phyloP scores from a whole-genome alignment of 2,113 vertebrate species.

The Capreolus pygargus region DNA sequence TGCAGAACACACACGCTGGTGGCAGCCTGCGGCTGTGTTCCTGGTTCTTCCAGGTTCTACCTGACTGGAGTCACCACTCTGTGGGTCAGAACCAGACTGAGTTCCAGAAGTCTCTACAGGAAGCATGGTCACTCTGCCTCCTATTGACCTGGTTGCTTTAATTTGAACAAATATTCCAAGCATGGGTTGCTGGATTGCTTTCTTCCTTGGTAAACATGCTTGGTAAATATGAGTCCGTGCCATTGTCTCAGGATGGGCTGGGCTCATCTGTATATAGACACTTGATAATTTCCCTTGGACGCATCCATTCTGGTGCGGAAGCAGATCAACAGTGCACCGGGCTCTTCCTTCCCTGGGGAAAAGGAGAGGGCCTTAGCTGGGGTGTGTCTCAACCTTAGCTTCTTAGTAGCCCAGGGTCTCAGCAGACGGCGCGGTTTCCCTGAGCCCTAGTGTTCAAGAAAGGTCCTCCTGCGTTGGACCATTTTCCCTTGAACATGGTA shows the following conservation, averaged over 20 bases:
- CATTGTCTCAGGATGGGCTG: neutral
- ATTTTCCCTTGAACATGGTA: neutral
- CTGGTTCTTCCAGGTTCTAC: too few species aligned
- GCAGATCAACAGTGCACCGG: fast-evolving
- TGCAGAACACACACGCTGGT: fast-evolving
- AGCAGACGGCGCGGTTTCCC: neutral
- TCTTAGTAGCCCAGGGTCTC: neutral
- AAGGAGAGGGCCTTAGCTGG: neutral
- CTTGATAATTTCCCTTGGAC: neutral
- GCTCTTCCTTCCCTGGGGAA: too few species aligned
- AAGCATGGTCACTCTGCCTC: fast-evolving
- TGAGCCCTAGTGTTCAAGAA: neutral
- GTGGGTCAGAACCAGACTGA: neutral
- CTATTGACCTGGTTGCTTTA: neutral
- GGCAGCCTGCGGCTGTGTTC: fast-evolving
- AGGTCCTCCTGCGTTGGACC: neutral
- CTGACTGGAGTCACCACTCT: fast-evolving
- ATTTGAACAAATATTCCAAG: neutral
- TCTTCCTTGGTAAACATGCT: neutral
- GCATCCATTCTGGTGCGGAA: neutral
- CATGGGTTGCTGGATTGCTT: neutral
- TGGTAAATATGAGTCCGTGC: fast-evolving
- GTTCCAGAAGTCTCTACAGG: neutral
- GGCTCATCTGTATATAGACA: neutral
- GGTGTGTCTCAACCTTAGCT: fast-evolving